phyloP scores from a whole-genome alignment of 2,797 vertebrate genomes.

The Gallinago stenura region DNA sequence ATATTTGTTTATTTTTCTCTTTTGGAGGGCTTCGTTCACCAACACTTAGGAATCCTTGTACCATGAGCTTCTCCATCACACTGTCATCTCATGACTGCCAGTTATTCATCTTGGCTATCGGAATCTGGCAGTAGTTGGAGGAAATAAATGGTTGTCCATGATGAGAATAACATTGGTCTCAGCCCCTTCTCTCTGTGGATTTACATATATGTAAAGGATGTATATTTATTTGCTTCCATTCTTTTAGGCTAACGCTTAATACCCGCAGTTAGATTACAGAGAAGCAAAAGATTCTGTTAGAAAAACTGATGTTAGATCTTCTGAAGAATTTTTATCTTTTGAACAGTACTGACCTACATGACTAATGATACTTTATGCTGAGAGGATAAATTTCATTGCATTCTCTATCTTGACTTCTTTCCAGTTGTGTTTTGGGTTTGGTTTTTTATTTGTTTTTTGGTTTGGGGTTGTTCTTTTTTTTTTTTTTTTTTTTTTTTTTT shows the following conservation, averaged over 20 bases:
- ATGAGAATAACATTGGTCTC: background rate
- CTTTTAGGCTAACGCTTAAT: background rate
- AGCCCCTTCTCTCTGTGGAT: background rate
- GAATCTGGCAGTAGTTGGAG: background rate
- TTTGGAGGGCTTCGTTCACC: background rate
- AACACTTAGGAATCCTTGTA: background rate
- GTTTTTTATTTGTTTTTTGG: background rate
- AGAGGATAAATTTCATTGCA: background rate
- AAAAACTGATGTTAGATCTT: background rate
- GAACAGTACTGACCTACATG: background rate
- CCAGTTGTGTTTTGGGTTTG: background rate
- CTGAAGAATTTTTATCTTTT: background rate
- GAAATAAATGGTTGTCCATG: background rate
- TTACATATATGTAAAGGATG: fast-evolving
- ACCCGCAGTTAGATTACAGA: background rate
- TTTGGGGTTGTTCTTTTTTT: no score
- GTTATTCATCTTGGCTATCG: background rate
- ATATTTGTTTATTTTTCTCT: background rate
- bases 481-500: background rate
- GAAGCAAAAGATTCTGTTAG: background rate
- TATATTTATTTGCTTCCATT: background rate
- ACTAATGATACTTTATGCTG: background rate
- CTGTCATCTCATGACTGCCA: background rate
- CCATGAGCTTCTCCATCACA: background rate
- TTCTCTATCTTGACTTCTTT: slow-evolving; percentile 23